Conservation (phyloP, 2,113 vertebrate species). For the Cacatua alba region DNA sequence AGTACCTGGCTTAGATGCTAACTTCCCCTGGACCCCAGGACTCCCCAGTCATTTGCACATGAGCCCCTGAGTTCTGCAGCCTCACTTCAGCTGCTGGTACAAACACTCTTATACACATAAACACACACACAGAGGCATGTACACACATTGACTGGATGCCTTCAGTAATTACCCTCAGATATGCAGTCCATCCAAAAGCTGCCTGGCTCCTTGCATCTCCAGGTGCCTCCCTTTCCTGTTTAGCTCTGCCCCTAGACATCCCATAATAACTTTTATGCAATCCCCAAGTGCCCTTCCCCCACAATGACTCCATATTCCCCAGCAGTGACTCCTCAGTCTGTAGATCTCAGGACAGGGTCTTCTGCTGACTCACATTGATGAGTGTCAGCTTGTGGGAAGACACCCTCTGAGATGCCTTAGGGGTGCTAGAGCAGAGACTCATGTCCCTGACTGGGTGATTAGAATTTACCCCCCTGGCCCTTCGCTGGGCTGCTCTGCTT, state of each 20-base stretch:
- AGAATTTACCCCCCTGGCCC: not conserved
- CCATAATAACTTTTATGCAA: not conserved
- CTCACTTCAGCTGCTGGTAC: not conserved
- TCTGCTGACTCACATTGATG: not conserved
- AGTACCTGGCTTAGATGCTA: not conserved
- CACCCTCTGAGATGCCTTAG: not conserved
- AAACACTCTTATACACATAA: too few relatives aligned
- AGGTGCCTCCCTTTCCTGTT: not conserved
- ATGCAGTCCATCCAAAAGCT: not conserved
- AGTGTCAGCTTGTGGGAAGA: not conserved
- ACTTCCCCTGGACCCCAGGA: not conserved
- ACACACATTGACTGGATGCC: not conserved
- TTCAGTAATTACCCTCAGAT: not conserved
- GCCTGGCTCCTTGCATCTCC: not conserved
- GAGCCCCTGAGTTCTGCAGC: too few relatives aligned
- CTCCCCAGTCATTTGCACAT: not conserved
- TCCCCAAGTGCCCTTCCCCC: not conserved
- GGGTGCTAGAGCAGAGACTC: not conserved
- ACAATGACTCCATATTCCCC: not conserved
- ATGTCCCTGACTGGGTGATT: not conserved
- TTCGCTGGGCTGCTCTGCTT: fast-evolving
- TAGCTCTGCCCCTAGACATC: not conserved
- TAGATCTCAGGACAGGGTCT: not conserved
- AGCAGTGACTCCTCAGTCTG: not conserved
- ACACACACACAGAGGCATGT: fast-evolving